Base-by-base conservation (phyloP, 2,888 invertebrate genomes). In the Synergus itoensis region DNA sequence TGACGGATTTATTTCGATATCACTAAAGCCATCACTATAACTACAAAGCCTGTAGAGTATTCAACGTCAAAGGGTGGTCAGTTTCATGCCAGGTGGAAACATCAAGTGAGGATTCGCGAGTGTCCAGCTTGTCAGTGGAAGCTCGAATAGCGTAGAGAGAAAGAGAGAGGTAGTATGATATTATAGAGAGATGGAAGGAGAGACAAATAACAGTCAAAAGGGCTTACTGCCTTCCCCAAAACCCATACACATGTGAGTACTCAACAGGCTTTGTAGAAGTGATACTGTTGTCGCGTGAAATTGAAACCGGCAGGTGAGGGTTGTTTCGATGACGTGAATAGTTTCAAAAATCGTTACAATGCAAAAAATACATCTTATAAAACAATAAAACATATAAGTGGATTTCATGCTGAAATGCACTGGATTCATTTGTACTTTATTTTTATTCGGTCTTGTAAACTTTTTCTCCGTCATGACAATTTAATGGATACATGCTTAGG, bases 211-310 rank as follows among this genome's bases (percentile, higher is more conserved):
- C 21, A 62, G 57, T 45, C 41, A 60, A 63, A 76, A 41, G 60
- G 62, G 41, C 14, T 40, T 14, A 57, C 76, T 12, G 12, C 12
- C 12, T 4, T 45, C 67, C 43, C 28, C 14, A 69, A 28, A 53
- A 21, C 12, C 43, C 76, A 76, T 60, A 14, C 76, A 76, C 76
- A 63, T 62, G 60, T 62, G 76, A n/a, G 41, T 36, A 41, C 64
- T 77, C 63, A 36, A 63, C 48, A 41, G n/a, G 78, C 78, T 79
- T 79, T 79, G 77, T 79, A 77, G 67, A 48, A 64, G 64, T 73
- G 79, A 79, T 79, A 79, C 79, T 73, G 40, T 79, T 79, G 79
- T 79, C 77, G 67, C 65, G 28, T 77, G 67, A 77, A 64, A 41
- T 67, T 21, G 40, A 79, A 79, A 43, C 79, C 73, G 36, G 73